These are phyloP conservation scores for Drosophila pseudoananassae DNA, from an alignment of 1,140 invertebrate species.

Conservation along the genomic window DNA sequence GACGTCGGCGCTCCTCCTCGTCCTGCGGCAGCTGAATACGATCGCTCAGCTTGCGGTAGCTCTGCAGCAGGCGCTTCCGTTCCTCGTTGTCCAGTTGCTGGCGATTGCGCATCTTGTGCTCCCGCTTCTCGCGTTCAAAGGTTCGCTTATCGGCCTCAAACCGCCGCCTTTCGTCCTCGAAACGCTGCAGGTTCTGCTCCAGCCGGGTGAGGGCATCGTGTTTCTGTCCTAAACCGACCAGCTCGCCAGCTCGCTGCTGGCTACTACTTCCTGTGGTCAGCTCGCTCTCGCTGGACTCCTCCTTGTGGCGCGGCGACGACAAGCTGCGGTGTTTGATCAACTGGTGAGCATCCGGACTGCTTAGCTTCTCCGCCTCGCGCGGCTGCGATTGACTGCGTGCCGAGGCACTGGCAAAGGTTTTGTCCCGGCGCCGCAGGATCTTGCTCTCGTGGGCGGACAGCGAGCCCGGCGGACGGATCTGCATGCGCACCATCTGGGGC, in stretches of 20 bases:
- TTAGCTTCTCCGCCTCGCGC: conserved; percentile 74
- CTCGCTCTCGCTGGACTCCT: conserved; percentile 79
- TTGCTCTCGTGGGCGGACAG: conserved; percentile 82
- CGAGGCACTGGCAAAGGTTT: conserved; percentile 59
- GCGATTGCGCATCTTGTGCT: conserved; percentile 77
- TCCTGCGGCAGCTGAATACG: conserved; percentile 76
- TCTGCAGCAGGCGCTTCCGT: conserved; percentile 70
- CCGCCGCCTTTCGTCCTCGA: conserved; percentile 79
- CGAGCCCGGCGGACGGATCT: conserved; percentile 70
- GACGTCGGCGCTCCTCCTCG: conserved; percentile 70
- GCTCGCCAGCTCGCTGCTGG: neutral
- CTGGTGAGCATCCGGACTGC: conserved; percentile 65
- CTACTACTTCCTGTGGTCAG: conserved; percentile 53
- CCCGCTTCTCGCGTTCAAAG: conserved; percentile 79
- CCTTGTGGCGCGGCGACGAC: conserved; percentile 78
- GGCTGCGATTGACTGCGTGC: conserved; percentile 85
- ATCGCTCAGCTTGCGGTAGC: conserved; percentile 80
- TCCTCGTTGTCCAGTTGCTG: conserved; percentile 78
- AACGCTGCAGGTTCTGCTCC: conserved; percentile 76
- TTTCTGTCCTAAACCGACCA: conserved; percentile 1
- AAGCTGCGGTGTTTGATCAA: conserved; percentile 79
- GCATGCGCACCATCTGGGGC: conserved; percentile 71
- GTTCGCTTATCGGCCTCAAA: conserved; percentile 80
- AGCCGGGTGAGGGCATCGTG: conserved; percentile 61
- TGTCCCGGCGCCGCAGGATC: conserved; percentile 76